These are phyloP conservation scores for Argyresthia albistria DNA, from an alignment of 2,888 invertebrate species.

Conservation along the genomic window DNA sequence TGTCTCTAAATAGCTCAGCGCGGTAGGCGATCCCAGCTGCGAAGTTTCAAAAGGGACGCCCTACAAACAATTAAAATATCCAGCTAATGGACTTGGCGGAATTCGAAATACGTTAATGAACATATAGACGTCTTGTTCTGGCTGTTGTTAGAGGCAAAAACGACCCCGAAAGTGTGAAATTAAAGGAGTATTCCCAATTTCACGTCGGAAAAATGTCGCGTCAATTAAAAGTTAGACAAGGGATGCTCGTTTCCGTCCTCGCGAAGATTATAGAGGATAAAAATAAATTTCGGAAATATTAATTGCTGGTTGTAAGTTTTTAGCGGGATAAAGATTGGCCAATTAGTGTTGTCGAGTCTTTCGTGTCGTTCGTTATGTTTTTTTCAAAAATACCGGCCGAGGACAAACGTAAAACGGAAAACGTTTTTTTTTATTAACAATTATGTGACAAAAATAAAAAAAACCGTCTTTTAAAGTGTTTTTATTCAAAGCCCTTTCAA, in stretches of 20 bases:
- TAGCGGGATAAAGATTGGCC: too few relatives aligned
- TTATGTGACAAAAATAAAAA: too few relatives aligned
- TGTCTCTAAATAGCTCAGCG: slow-evolving; percentile 61
- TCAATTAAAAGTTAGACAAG: slow-evolving; percentile 39
- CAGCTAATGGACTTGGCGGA: slow-evolving; percentile 63
- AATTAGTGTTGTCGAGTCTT: too few relatives aligned
- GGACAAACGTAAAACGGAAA: too few relatives aligned
- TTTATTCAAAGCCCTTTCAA: too few relatives aligned
- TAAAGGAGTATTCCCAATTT: slow-evolving; percentile 12
- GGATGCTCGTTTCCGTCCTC: slow-evolving; percentile 25
- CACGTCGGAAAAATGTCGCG: slow-evolving; percentile 24
- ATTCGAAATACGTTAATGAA: slow-evolving; percentile 57
- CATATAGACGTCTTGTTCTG: slow-evolving; percentile 11
- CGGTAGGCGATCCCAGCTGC: slow-evolving; percentile 61
- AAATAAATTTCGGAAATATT: too few relatives aligned
- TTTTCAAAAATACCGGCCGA: too few relatives aligned
- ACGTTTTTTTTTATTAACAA: too few relatives aligned
- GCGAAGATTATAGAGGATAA: slow-evolving; percentile 4
- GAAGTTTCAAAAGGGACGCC: slow-evolving; percentile 27
- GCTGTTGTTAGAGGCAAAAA: slow-evolving; percentile 3
- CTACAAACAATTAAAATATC: slow-evolving; percentile 68
- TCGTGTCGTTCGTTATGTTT: too few relatives aligned
- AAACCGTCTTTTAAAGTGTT: too few relatives aligned
- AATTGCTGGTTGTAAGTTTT: too few relatives aligned
- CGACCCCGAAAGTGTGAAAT: slow-evolving; percentile 2